phyloP scores from a whole-genome alignment of 2,797 vertebrate genomes.

The Aldrovandia affinis region DNA sequence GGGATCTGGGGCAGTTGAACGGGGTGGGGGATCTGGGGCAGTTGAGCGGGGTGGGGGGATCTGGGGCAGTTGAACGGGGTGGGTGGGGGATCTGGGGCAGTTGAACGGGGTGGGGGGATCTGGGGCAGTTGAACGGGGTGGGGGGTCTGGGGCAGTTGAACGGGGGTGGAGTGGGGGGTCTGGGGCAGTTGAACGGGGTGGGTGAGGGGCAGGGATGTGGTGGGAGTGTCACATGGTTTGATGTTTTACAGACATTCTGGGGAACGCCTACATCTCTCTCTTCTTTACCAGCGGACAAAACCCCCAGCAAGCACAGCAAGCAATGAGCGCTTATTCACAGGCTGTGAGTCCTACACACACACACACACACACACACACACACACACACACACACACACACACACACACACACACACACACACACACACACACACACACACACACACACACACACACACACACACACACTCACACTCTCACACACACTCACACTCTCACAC shows the following conservation, averaged over 20 bases:
- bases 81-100: not conserved
- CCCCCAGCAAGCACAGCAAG: constrained; percentile 87
- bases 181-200: too few species aligned
- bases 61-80: too few species aligned
- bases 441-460: not conserved
- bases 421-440: not conserved
- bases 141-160: not conserved
- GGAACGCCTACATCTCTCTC: constrained; percentile 88
- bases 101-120: too few species aligned
- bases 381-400: not conserved
- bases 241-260: constrained; percentile 82
- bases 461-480: not conserved
- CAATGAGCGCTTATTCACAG: constrained; percentile 86
- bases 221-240: not conserved
- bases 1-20: too few species aligned
- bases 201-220: too few species aligned
- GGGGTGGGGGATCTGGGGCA: not conserved
- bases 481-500: not conserved
- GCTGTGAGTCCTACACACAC: constrained; percentile 76
- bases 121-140: not conserved
- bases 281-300: constrained; percentile 90
- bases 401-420: not conserved
- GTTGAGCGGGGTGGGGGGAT: too few species aligned
- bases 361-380: not conserved
- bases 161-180: too few species aligned